phyloP scores from a whole-genome alignment of 1,140 invertebrate species.

The Penaeus vannamei region DNA sequence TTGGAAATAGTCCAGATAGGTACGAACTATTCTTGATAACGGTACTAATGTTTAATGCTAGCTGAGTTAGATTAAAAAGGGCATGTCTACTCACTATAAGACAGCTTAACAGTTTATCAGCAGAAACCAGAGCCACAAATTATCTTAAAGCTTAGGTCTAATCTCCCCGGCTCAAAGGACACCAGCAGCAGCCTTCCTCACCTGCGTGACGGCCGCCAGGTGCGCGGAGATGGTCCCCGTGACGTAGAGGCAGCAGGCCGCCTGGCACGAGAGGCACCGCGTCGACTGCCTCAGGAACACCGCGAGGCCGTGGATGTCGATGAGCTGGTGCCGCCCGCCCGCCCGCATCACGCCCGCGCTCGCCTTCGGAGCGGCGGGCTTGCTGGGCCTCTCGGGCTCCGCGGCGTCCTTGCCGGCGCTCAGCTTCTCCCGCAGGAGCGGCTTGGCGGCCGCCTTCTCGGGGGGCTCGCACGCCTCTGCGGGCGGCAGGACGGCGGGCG shows the following conservation, averaged over 20 bases:
- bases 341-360: slow-evolving; percentile 22
- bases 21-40: too few species aligned
- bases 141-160: too few species aligned
- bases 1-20: too few species aligned
- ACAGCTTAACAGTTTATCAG: too few species aligned
- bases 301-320: slow-evolving; percentile 55
- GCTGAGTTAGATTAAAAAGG: too few species aligned
- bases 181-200: neutral
- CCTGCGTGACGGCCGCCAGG: slow-evolving; percentile 57
- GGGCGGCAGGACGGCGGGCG: neutral
- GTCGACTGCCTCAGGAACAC: slow-evolving; percentile 51
- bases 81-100: too few species aligned
- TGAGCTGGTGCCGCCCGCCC: slow-evolving; percentile 44
- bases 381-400: neutral
- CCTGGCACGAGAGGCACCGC: slow-evolving; percentile 37
- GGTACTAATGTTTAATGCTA: too few species aligned
- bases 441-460: neutral
- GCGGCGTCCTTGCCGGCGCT: neutral
- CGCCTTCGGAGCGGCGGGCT: too few species aligned
- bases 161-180: neutral
- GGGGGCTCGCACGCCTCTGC: neutral
- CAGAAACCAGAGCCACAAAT: too few species aligned
- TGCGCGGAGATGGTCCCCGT: slow-evolving; percentile 50
- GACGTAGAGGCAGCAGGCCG: slow-evolving; percentile 47
- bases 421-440: neutral